A percentile compares a stretch with the other conserved stretches of the same genome.
phyloP scores from a whole-genome alignment of 2,888 invertebrate species.

The Seladonia tumulorum region DNA sequence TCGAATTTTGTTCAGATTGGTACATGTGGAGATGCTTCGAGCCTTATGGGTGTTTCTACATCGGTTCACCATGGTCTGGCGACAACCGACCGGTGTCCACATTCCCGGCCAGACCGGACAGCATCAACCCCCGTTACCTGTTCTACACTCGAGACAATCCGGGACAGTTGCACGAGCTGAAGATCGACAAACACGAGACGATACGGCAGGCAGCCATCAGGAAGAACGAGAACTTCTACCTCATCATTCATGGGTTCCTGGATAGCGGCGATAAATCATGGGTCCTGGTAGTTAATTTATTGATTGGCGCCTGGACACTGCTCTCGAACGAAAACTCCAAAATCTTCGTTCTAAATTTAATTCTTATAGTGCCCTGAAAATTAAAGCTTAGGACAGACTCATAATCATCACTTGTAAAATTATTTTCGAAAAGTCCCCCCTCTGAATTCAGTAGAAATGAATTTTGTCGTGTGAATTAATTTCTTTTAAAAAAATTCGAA shows the following conservation, averaged over 20 bases:
- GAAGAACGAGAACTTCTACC: slow-evolving; percentile 87
- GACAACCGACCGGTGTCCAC: slow-evolving; percentile 91
- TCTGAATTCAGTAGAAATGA: too few species aligned
- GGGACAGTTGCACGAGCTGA: slow-evolving; percentile 87
- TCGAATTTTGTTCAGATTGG: slow-evolving; percentile 75
- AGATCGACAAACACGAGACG: slow-evolving; percentile 88
- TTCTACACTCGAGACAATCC: slow-evolving; percentile 86
- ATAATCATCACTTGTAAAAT: too few species aligned
- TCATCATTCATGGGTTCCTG: slow-evolving; percentile 94
- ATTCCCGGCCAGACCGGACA: slow-evolving; percentile 90
- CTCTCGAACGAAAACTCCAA: not conserved
- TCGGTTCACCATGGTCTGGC: slow-evolving; percentile 91
- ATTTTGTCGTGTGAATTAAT: too few species aligned
- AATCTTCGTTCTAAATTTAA: not conserved
- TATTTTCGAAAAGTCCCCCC: too few species aligned
- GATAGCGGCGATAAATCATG: slow-evolving; percentile 93
- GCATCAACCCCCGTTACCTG: slow-evolving; percentile 87
- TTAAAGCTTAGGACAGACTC: not conserved
- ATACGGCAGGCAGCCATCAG: slow-evolving; percentile 88
- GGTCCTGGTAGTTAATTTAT: slow-evolving; percentile 86
- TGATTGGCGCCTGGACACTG: not conserved
- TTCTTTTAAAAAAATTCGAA: too few species aligned
- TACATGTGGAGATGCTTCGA: slow-evolving; percentile 89
- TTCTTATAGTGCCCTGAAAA: not conserved
- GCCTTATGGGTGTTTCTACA: slow-evolving; percentile 92